A percentile compares a stretch with the other conserved stretches of the same genome.
Conservation (phyloP, 1,140 invertebrate genomes). For the Leptoteleia sp. region DNA sequence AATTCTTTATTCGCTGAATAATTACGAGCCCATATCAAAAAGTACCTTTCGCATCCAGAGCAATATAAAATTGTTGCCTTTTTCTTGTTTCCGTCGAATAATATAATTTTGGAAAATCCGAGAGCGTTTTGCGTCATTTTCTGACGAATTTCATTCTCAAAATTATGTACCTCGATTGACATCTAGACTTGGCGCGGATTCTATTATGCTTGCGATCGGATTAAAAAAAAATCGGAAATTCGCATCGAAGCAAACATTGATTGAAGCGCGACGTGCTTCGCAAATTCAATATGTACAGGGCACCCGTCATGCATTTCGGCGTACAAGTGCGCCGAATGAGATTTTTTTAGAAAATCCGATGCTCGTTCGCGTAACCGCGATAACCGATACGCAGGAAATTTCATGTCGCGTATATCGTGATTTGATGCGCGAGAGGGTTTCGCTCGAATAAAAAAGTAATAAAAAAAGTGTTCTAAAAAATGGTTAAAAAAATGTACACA, state of each 20-base stretch:
- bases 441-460: conserved; percentile 47
- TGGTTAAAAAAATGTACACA: conserved; percentile 38
- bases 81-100: background rate
- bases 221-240: conserved; percentile 58
- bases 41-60: background rate
- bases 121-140: conserved; percentile 35
- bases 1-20: too few relatives aligned
- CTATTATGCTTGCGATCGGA: conserved; percentile 45
- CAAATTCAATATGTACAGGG: conserved; percentile 61
- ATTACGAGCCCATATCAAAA: too few relatives aligned
- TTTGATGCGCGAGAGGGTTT: conserved; percentile 49
- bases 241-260: conserved; percentile 62
- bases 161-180: conserved; percentile 41
- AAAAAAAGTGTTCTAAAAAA: conserved; percentile 45
- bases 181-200: conserved; percentile 29
- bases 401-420: conserved; percentile 59
- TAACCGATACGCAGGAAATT: conserved; percentile 64
- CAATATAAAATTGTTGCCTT: conserved; percentile 3
- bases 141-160: conserved; percentile 52
- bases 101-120: conserved; percentile 27
- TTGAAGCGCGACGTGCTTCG: conserved; percentile 60
- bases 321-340: conserved; percentile 56
- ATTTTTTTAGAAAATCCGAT: conserved; percentile 62
- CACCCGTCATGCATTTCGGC: conserved; percentile 61
- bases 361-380: conserved; percentile 52